A percentile compares a stretch with the other conserved stretches of the same genome.
These are phyloP conservation scores for Slavum lentiscoides DNA, from an alignment of 2,888 invertebrate genomes.

Conservation along the genomic window DNA sequence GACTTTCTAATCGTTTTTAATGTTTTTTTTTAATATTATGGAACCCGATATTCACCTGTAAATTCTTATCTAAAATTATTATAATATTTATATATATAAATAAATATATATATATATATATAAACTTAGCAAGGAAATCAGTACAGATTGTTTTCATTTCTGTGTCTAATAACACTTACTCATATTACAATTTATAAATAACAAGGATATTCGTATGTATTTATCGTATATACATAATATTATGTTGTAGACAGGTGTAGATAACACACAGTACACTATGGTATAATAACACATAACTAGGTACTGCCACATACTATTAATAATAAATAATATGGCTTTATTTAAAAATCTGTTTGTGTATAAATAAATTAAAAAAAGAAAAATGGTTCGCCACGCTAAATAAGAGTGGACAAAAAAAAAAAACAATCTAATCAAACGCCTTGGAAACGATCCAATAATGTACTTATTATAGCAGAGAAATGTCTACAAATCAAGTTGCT, in stretches of 20 bases:
- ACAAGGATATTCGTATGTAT: too few relatives aligned
- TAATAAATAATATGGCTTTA: too few relatives aligned
- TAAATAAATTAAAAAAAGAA: background rate
- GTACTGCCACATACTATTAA: too few relatives aligned
- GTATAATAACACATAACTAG: too few relatives aligned
- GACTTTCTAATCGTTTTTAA: slow-evolving; percentile 2
- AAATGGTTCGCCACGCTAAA: background rate
- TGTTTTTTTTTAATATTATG: slow-evolving; percentile 29
- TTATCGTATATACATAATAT: too few relatives aligned
- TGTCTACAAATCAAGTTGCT: background rate
- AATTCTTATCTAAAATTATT: background rate
- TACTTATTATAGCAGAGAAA: background rate
- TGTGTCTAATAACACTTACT: background rate
- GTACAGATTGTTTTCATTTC: background rate
- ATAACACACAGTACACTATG: too few relatives aligned
- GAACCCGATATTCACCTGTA: slow-evolving; percentile 10
- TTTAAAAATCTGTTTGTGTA: background rate
- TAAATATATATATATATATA: too few relatives aligned
- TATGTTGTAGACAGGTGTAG: too few relatives aligned
- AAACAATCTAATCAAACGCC: background rate
- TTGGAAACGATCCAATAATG: slow-evolving; percentile 35
- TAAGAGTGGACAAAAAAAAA: background rate
- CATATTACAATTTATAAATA: too few relatives aligned
- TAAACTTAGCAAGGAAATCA: too few relatives aligned
- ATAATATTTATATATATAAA: too few relatives aligned